phyloP scores from a whole-genome alignment of 2,888 invertebrate species.

The Chloroclystis v-ata region DNA sequence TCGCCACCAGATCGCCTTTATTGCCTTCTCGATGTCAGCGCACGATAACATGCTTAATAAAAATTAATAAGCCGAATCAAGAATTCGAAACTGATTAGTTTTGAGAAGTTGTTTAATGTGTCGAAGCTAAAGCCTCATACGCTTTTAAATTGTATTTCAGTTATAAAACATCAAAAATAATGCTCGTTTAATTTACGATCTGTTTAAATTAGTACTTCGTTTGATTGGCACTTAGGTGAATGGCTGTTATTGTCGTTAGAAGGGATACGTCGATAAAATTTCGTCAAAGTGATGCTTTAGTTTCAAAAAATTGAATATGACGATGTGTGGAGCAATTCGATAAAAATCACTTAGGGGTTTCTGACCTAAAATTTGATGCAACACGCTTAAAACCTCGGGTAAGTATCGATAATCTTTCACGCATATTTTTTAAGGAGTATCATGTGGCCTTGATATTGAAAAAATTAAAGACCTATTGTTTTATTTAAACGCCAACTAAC shows the following conservation, averaged over 20 bases:
- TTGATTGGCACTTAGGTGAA: constrained; percentile 24
- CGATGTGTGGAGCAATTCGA: constrained; percentile 8
- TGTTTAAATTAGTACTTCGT: constrained; percentile 20
- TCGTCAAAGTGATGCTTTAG: constrained; percentile 6
- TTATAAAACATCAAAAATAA: constrained; percentile 10
- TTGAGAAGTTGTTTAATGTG: constrained; percentile 17
- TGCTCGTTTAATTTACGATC: constrained; percentile 12
- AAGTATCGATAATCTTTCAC: no score
- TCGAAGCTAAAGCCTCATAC: constrained; percentile 7
- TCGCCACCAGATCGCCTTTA: constrained; percentile 18
- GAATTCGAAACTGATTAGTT: constrained; percentile 18
- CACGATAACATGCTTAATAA: constrained; percentile 18
- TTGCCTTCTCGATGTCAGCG: constrained; percentile 14
- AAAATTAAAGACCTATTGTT: constrained; percentile 1
- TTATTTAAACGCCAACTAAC: no score
- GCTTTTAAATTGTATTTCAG: constrained; percentile 2
- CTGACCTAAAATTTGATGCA: constrained; percentile 7
- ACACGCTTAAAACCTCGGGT: constrained; percentile 8
- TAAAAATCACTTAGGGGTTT: constrained; percentile 6
- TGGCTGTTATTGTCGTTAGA: constrained; percentile 11
- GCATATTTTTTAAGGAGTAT: no score
- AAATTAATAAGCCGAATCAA: constrained; percentile 21
- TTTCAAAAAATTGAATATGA: constrained; percentile 9
- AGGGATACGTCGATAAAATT: constrained; percentile 6
- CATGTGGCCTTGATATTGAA: neutral